Evolutionary conservation across 2,888 invertebrate genomes (phyloP).

Genomic region (Sinelater perroti): DNA sequence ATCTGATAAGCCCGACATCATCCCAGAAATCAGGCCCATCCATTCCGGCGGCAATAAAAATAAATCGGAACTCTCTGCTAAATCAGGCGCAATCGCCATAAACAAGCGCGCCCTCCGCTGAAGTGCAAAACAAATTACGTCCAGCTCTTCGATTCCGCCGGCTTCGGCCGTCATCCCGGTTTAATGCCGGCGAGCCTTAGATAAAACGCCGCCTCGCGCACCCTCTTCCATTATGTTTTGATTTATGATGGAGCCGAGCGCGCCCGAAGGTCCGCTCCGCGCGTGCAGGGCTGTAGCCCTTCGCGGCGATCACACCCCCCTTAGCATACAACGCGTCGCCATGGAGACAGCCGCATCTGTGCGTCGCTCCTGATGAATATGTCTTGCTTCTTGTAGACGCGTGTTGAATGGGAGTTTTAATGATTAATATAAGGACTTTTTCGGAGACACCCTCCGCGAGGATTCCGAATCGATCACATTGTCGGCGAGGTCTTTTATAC

Average conservation of each 20-base stretch:
- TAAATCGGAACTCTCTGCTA: conserved; percentile 26
- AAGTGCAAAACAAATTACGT: conserved; percentile 42
- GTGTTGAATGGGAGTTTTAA: conserved; percentile 37
- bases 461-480: conserved; percentile 1
- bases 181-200: conserved; percentile 36
- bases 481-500: too few relatives aligned
- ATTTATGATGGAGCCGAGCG: conserved; percentile 42
- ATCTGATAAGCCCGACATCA: conserved; percentile 7
- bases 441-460: conserved; percentile 23
- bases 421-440: conserved; percentile 33
- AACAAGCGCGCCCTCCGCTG: conserved; percentile 29
- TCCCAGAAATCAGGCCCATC: conserved; percentile 11
- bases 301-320: conserved; percentile 46
- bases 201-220: conserved; percentile 32
- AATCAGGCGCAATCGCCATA: conserved; percentile 34
- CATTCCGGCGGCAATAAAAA: conserved; percentile 19
- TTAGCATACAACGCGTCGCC: conserved; percentile 49
- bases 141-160: conserved; percentile 34
- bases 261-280: conserved; percentile 43
- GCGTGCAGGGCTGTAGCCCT: conserved; percentile 36
- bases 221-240: conserved; percentile 43
- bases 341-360: conserved; percentile 54
- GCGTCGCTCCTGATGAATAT: conserved; percentile 39
- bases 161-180: conserved; percentile 36
- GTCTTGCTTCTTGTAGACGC: conserved; percentile 37